A percentile compares a stretch with the other conserved stretches of the same genome.
Evolutionary conservation across 1,140 invertebrate genomes (phyloP).

Genomic region (Apis cerana): DNA sequence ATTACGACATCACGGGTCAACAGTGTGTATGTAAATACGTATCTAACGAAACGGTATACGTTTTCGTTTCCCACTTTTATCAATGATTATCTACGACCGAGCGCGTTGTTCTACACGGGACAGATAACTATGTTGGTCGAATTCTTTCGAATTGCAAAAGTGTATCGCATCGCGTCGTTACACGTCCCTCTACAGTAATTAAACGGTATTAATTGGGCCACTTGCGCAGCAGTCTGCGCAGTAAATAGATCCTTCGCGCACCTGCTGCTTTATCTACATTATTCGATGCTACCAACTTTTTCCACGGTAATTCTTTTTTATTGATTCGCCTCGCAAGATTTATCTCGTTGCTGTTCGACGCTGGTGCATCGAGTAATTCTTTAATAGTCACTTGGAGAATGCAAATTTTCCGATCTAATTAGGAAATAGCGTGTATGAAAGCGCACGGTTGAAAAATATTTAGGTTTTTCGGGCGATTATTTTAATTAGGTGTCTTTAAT

Average conservation of each 20-base stretch:
- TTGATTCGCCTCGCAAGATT: too few species aligned
- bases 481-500: constrained; percentile 27
- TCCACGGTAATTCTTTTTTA: neutral
- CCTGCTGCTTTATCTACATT: constrained; percentile 17
- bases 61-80: constrained; percentile 38
- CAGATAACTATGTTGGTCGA: constrained; percentile 20
- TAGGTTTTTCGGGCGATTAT: neutral
- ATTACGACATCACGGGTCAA: constrained; percentile 20
- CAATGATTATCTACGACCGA: constrained; percentile 27
- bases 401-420: too few species aligned
- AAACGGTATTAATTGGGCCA: constrained; percentile 65
- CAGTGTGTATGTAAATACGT: constrained; percentile 15
- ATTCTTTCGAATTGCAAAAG: constrained; percentile 42
- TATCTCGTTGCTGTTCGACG: too few species aligned
- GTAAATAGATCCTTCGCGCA: constrained; percentile 50
- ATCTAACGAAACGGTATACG: neutral
- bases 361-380: too few species aligned
- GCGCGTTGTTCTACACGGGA: neutral
- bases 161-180: neutral
- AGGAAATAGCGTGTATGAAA: neutral
- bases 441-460: neutral
- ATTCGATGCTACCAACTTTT: neutral
- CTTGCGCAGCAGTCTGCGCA: constrained; percentile 33
- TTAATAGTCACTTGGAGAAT: too few species aligned
- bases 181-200: constrained; percentile 59